phyloP scores from a whole-genome alignment of 1,140 invertebrate species.

The Hypothenemus hampei region DNA sequence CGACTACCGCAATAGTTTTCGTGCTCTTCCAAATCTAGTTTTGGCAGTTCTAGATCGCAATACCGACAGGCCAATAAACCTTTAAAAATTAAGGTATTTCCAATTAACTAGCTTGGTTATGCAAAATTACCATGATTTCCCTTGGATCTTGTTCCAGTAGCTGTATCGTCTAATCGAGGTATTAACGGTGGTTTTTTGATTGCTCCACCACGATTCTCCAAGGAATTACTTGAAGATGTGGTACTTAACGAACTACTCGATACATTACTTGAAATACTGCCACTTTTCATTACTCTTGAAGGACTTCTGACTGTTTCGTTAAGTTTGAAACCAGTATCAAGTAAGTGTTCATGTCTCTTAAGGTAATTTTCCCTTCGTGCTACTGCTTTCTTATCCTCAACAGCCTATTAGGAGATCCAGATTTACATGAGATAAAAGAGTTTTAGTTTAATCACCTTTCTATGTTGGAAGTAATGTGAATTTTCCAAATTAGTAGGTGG shows the following conservation, averaged over 20 bases:
- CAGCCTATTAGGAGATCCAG: background rate
- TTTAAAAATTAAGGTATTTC: conserved; percentile 2
- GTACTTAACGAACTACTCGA: too few relatives aligned
- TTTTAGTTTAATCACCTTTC: conserved; percentile 24
- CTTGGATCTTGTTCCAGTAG: conserved; percentile 14
- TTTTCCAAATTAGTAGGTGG: conserved; percentile 33
- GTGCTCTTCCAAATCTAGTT: conserved; percentile 54
- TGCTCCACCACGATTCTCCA: conserved; percentile 2
- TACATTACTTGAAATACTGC: background rate
- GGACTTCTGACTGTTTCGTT: conserved; percentile 16
- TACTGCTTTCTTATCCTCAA: conserved; percentile 33
- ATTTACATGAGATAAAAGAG: background rate
- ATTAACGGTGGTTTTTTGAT: conserved; percentile 22
- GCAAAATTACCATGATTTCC: conserved; percentile 15
- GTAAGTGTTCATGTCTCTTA: conserved; percentile 31
- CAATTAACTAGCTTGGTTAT: background rate
- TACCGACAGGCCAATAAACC: conserved; percentile 51
- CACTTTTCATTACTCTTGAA: background rate
- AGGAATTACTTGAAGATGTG: background rate
- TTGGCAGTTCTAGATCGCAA: conserved; percentile 58
- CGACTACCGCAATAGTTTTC: conserved; percentile 62
- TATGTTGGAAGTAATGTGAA: conserved; percentile 33
- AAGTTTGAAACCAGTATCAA: conserved; percentile 31
- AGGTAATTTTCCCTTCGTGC: conserved; percentile 30
- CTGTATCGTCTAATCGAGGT: conserved; percentile 10